These are phyloP conservation scores for Pseudorhiza aurosa DNA, from an alignment of 30 jellyfish, hydroid and myxozoan genomes.

Conservation along the genomic window DNA sequence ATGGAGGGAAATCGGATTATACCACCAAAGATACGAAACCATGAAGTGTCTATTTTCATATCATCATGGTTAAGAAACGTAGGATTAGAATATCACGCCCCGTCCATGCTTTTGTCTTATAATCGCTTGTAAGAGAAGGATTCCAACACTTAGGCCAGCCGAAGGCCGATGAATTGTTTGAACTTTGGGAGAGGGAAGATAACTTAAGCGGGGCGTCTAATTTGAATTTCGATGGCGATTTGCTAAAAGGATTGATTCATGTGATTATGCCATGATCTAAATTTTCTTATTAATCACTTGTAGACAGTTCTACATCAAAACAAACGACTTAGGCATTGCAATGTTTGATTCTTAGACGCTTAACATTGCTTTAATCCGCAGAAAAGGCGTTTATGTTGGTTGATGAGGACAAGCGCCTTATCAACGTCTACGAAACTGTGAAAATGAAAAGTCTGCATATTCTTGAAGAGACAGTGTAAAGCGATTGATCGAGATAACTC, in stretches of 20 bases:
- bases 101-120: too few relatives aligned
- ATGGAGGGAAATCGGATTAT: too few relatives aligned
- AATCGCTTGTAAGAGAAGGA: too few relatives aligned
- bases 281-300: constrained; percentile 10
- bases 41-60: too few relatives aligned
- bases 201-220: neutral
- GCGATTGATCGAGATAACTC: constrained; percentile 35
- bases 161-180: too few relatives aligned
- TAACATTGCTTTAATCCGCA: constrained; percentile 3
- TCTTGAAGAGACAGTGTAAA: neutral
- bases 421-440: neutral
- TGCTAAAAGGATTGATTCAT: constrained; percentile 67
- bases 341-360: constrained; percentile 47
- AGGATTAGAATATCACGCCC: too few relatives aligned
- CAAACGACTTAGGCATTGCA: constrained; percentile 39
- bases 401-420: constrained; percentile 5
- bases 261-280: constrained; percentile 22
- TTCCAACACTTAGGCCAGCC: too few relatives aligned
- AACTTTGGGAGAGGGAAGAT: too few relatives aligned
- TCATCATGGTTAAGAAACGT: too few relatives aligned
- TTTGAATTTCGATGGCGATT: constrained; percentile 22
- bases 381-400: constrained; percentile 1
- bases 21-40: too few relatives aligned
- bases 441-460: neutral
- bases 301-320: constrained; percentile 43